These are phyloP conservation scores for Hypanus sabinus DNA, from an alignment of 2,113 vertebrate genomes.

Conservation along the genomic window DNA sequence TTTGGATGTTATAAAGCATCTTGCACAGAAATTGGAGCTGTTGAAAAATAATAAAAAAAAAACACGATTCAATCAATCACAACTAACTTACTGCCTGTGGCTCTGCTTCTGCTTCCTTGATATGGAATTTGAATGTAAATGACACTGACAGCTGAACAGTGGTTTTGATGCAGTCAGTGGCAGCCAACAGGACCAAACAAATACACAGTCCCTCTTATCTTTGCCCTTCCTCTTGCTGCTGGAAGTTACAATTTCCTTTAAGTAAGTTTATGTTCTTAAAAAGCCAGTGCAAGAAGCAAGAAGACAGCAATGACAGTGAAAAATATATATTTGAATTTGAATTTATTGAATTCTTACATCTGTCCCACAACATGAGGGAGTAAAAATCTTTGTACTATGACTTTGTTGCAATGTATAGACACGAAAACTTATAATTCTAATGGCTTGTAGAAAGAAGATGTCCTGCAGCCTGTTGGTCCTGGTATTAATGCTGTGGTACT, in stretches of 20 bases:
- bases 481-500: too few relatives aligned
- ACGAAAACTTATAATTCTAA: too few relatives aligned
- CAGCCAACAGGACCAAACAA: not conserved
- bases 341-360: too few relatives aligned
- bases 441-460: too few relatives aligned
- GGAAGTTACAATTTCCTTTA: not conserved
- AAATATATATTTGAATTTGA: not conserved
- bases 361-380: too few relatives aligned
- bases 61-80: slow-evolving; percentile 39
- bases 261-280: not conserved
- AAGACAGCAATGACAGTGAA: not conserved
- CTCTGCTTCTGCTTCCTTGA: not conserved
- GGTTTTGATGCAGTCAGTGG: not conserved
- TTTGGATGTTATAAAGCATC: not conserved
- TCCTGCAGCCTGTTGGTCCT: too few relatives aligned
- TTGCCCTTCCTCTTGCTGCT: not conserved
- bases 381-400: too few relatives aligned
- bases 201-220: not conserved
- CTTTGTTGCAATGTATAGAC: too few relatives aligned
- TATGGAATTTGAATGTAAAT: slow-evolving; percentile 38
- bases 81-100: not conserved
- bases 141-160: rapidly evolving
- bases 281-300: not conserved
- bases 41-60: slow-evolving; percentile 20
- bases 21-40: slow-evolving; percentile 10